A percentile compares a stretch with the other conserved stretches of the same genome.
phyloP scores from a whole-genome alignment of 1,140 invertebrate genomes.

The Heliconius melpomene region DNA sequence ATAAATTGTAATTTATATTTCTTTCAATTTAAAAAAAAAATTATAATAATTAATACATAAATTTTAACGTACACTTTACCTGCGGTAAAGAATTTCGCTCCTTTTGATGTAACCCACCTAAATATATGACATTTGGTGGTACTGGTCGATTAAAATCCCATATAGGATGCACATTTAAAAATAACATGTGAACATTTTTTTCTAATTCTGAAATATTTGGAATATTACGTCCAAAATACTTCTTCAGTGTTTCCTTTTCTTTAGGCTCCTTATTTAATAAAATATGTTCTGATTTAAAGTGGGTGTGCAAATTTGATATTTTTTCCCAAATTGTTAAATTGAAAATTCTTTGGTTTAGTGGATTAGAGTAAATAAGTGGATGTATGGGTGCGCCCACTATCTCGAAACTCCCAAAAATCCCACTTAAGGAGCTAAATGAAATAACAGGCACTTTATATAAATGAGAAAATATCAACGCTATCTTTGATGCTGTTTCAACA shows the following conservation, averaged over 20 bases:
- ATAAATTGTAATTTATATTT: too few species aligned
- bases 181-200: slow-evolving; percentile 78
- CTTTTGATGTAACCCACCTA: slow-evolving; percentile 79
- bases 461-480: slow-evolving; percentile 58
- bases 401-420: slow-evolving; percentile 37
- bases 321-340: slow-evolving; percentile 59
- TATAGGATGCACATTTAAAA: slow-evolving; percentile 77
- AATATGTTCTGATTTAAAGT: slow-evolving; percentile 43
- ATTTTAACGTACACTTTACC: slow-evolving; percentile 33
- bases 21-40: too few species aligned
- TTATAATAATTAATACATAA: too few species aligned
- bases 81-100: slow-evolving; percentile 58
- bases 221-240: slow-evolving; percentile 65
- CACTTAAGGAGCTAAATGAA: slow-evolving; percentile 60
- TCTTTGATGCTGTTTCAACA: slow-evolving; percentile 49
- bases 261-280: slow-evolving; percentile 13
- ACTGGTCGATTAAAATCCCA: slow-evolving; percentile 68
- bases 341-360: slow-evolving; percentile 50
- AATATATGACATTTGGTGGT: slow-evolving; percentile 76
- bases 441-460: slow-evolving; percentile 68
- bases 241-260: slow-evolving; percentile 57
- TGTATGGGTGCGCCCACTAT: slow-evolving; percentile 71
- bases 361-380: slow-evolving; percentile 71
- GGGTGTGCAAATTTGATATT: slow-evolving; percentile 43
- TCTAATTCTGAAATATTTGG: slow-evolving; percentile 67